A percentile compares a stretch with the other conserved stretches of the same genome.
Evolutionary conservation across 2,888 invertebrate genomes (phyloP).

Genomic region (Trachelus troglodyta): DNA sequence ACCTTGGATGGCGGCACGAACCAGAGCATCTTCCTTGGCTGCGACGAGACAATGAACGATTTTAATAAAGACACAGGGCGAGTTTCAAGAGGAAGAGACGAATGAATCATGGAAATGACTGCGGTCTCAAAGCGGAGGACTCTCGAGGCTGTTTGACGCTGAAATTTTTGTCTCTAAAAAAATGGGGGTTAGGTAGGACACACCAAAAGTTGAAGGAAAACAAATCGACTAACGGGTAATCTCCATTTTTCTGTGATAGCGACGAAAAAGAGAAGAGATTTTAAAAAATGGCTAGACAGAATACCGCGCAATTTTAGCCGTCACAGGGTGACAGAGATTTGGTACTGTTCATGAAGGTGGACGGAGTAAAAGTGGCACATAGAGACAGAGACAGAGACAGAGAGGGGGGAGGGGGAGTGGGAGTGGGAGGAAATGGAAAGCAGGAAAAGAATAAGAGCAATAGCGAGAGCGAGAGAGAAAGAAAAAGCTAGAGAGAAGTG

Average conservation of each 20-base stretch:
- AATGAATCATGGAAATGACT: background rate
- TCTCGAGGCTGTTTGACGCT: too few relatives aligned
- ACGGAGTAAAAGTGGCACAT: too few relatives aligned
- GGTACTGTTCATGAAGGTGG: too few relatives aligned
- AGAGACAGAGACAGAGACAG: too few relatives aligned
- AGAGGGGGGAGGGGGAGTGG: background rate
- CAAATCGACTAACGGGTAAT: background rate
- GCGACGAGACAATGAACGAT: conserved; percentile 31
- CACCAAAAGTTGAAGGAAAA: background rate
- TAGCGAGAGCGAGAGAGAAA: background rate
- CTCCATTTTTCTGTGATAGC: background rate
- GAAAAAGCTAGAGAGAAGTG: background rate
- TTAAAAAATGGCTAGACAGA: background rate
- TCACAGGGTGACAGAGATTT: background rate
- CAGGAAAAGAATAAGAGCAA: conserved; percentile 4
- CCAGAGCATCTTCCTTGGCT: conserved; percentile 83
- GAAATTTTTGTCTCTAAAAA: too few relatives aligned
- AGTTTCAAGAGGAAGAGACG: background rate
- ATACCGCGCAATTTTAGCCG: background rate
- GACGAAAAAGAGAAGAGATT: background rate
- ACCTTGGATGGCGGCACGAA: conserved; percentile 79
- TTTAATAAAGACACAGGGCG: background rate
- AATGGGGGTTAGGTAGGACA: too few relatives aligned
- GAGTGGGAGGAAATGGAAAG: too few relatives aligned
- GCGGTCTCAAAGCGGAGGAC: background rate